phyloP scores from a whole-genome alignment of 2,797 vertebrate genomes.

The Platyrinchus mystaceus region DNA sequence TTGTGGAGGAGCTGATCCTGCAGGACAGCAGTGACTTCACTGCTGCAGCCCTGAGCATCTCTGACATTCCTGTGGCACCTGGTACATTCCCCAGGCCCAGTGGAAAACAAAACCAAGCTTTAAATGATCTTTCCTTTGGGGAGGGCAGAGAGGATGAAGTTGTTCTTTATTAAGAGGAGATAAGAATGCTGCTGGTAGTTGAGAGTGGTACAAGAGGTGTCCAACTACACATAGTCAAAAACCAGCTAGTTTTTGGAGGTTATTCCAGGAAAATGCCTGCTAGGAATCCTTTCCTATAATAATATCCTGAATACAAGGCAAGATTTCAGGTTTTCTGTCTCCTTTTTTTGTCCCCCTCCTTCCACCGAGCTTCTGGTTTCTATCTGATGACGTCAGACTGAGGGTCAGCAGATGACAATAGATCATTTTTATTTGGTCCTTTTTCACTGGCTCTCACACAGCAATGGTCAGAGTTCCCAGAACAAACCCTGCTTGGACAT shows the following conservation, averaged over 20 bases:
- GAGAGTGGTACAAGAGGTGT: not conserved
- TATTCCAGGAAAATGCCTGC: not conserved
- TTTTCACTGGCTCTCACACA: not conserved
- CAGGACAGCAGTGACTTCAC: fast-evolving
- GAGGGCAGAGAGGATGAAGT: not conserved
- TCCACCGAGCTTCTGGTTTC: not conserved
- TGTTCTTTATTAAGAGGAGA: not conserved
- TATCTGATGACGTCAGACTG: not conserved
- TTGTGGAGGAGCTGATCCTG: not conserved
- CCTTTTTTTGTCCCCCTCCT: not conserved
- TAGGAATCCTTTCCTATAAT: not conserved
- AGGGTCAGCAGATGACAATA: not conserved
- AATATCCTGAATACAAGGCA: not conserved
- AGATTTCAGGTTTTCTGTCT: not conserved
- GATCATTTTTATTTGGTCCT: not conserved
- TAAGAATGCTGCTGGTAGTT: not conserved
- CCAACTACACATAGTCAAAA: not conserved
- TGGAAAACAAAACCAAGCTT: not conserved
- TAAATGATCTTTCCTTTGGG: not conserved
- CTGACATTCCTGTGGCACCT: not conserved
- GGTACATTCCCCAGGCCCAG: not conserved
- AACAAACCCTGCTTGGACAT: not conserved
- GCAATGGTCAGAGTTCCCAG: not conserved
- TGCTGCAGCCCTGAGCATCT: not conserved
- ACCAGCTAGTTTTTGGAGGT: not conserved